Evolutionary conservation across 2,888 invertebrate genomes (phyloP), one percentile per base, ranked within the genome.

Genomic region (Ephialtes manifestator): DNA sequence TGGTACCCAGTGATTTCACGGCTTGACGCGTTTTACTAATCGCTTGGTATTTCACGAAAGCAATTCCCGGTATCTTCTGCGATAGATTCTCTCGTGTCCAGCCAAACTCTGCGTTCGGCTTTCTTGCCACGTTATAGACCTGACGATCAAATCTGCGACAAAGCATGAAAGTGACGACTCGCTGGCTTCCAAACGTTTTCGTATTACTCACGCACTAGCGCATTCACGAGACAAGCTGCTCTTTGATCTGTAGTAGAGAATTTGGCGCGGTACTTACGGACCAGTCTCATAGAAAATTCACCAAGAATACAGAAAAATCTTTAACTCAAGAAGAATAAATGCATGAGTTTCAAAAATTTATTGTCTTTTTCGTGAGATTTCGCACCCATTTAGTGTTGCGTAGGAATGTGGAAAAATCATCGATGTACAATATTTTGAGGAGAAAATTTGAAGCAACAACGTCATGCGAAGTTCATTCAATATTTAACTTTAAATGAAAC

Each of bases 1-100:
- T 67, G 67, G 71, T 81, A 65, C 79, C 78, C 75, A 80, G 70
- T 85, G 89, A 89, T 90, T 90, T 89, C 82, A 90, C 88, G 87
- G 87, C 82, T 81, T 83, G 79, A 71, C 86, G 81, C 88, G 75
- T 85, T 68, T 75, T 35, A 79, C 76, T 87, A 89, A 90, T 90
- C 86, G 82, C 67, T 83, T 86, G 68, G 65, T 86, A 79, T 88
- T 87, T 83, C 83, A 87, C 81, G 83, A 87, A 87, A 84, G 71
- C 81, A 75, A 83, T 79, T 72, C 75, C 63, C 28, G 46, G 71
- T 60, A 81, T 86, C 79, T 55, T 39, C 81, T 51, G 35, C 51
- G 53, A 80, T 76, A 70, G 68, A 71, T 80, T 76, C 39, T 43
- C 60, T 53, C 20, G 20, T 51, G 68, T 28, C 39, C 10, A 24